Evolutionary conservation across 2,888 invertebrate species (phyloP).

Genomic region (Tetrapedia diversipes): DNA sequence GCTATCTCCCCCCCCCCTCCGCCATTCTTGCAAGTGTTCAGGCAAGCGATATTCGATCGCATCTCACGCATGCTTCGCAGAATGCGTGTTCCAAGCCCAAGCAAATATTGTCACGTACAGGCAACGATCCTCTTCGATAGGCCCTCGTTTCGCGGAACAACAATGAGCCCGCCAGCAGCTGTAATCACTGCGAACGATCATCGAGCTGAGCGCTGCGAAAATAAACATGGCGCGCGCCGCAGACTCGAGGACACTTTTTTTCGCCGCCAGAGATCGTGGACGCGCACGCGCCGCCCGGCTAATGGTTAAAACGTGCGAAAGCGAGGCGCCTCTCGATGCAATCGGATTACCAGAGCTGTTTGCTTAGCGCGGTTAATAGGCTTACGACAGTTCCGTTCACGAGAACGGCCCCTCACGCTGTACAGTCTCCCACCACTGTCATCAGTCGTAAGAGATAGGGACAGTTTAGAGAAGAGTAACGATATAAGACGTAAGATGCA

Average conservation of each 20-base stretch:
- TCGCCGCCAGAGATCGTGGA: neutral
- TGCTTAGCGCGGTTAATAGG: slow-evolving; percentile 75
- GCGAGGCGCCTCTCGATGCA: slow-evolving; percentile 76
- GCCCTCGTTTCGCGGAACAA: slow-evolving; percentile 10
- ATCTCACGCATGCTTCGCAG: slow-evolving; percentile 29
- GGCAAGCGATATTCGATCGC: slow-evolving; percentile 43
- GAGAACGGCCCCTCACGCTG: too few relatives aligned
- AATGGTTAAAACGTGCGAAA: slow-evolving; percentile 80
- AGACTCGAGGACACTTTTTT: slow-evolving; percentile 14
- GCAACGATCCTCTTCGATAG: slow-evolving; percentile 19
- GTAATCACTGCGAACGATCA: slow-evolving; percentile 5
- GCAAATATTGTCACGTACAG: slow-evolving; percentile 52
- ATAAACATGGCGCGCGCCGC: slow-evolving; percentile 40
- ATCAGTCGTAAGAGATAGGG: too few relatives aligned
- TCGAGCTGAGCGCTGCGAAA: slow-evolving; percentile 49
- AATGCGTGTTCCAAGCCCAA: slow-evolving; percentile 32
- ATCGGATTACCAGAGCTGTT: slow-evolving; percentile 76
- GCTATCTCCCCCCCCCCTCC: too few relatives aligned
- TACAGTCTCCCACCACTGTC: too few relatives aligned
- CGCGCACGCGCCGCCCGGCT: slow-evolving; percentile 50
- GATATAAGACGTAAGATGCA: too few relatives aligned
- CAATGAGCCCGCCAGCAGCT: slow-evolving; percentile 42
- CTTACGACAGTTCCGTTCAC: slow-evolving; percentile 69
- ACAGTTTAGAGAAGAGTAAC: too few relatives aligned
- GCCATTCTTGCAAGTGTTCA: neutral